A percentile compares a stretch with the other conserved stretches of the same genome.
Conservation (phyloP, 2,888 invertebrate species). For the Tenodera sinensis region DNA sequence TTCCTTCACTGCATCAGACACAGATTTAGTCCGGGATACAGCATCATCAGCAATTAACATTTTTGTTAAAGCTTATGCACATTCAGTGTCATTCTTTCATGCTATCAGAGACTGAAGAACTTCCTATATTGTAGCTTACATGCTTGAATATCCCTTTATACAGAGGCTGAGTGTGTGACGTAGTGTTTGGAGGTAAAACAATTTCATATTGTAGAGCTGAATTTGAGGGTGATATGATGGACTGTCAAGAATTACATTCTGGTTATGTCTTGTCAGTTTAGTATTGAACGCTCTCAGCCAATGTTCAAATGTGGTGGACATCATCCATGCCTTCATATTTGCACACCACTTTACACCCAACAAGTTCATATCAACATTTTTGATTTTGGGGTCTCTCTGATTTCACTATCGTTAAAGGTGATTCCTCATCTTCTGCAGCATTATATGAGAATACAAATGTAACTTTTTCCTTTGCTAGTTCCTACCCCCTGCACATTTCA, state of each 20-base stretch:
- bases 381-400: not conserved
- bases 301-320: too few species aligned
- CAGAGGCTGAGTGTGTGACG: not conserved
- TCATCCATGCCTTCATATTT: not conserved
- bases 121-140: not conserved
- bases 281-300: too few species aligned
- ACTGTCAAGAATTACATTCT: not conserved
- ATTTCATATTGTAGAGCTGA: not conserved
- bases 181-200: not conserved
- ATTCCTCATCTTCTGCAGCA: not conserved
- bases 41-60: not conserved
- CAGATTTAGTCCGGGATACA: not conserved
- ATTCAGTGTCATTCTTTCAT: not conserved
- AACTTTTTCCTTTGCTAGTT: not conserved
- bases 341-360: not conserved
- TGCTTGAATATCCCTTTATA: not conserved
- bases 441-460: not conserved
- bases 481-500: not conserved
- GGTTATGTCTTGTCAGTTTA: too few species aligned
- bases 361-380: not conserved
- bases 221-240: not conserved
- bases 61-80: not conserved
- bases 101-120: not conserved
- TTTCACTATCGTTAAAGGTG: not conserved
- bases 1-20: not conserved